Evolutionary conservation across 2,113 vertebrate genomes (phyloP).

Genomic region (Erythrolamprus reginae): DNA sequence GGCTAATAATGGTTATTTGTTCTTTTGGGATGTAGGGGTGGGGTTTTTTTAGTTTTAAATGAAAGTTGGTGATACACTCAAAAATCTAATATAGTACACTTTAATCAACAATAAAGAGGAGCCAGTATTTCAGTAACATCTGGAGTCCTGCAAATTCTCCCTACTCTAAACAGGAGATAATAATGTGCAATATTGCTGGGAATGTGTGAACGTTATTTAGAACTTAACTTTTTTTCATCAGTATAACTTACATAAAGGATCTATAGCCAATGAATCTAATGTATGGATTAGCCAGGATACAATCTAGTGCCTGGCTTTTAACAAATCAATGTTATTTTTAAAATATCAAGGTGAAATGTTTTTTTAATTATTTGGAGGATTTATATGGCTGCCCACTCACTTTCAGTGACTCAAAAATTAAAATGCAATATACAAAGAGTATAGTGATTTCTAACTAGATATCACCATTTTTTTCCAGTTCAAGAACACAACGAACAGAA

Average conservation of each 20-base stretch:
- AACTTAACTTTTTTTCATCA: not conserved
- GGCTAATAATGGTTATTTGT: not conserved
- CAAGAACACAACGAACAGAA: not conserved
- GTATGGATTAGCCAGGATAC: not conserved
- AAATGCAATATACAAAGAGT: not conserved
- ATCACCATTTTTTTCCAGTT: not conserved
- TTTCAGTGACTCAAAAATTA: not conserved
- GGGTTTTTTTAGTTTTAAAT: not conserved
- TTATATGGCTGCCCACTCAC: not conserved
- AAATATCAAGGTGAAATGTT: not conserved
- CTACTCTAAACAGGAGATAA: not conserved
- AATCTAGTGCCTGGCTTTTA: not conserved
- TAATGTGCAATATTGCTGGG: not conserved
- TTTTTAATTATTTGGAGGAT: not conserved
- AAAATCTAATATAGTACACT: not conserved
- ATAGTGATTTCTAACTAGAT: not conserved
- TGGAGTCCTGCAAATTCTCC: not conserved
- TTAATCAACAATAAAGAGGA: not conserved
- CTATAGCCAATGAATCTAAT: not conserved
- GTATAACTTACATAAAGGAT: not conserved
- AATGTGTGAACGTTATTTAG: not conserved
- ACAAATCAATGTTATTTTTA: not conserved
- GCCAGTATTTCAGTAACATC: not conserved
- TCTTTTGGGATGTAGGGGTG: not conserved
- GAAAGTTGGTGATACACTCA: not conserved